Evolutionary conservation across 1,140 invertebrate genomes (phyloP), one percentile per base, ranked within the genome.

Genomic region (Drosophila jambulina): DNA sequence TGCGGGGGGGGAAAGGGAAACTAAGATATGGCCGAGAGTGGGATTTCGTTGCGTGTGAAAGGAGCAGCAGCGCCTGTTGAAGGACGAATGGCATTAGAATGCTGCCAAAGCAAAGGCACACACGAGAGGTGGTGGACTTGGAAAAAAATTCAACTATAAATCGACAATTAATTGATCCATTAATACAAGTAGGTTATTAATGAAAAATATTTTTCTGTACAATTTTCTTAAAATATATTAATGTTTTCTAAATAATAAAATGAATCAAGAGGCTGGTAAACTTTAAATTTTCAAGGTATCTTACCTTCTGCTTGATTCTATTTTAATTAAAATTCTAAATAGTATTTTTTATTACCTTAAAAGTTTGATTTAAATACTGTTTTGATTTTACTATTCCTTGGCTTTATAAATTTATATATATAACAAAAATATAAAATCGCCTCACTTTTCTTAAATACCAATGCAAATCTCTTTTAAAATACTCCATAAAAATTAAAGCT

Each of bases 51-150:
- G 85, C 81, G 85, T 88, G 85, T 82, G 75, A 90, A 90, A 84
- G 85, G 78, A 90, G 81, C 85, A 90, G 81, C 85, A 81, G 85
- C 78, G 80, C 58, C 81, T 88, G 75, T 81, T 90, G 85, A 84
- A 88, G 84, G 85, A 85, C 85, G 69, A 85, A 76, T 65, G 74
- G 65, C 75, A 88, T 81, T 81, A 81, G 84, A 81, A 90, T 78
- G 80, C 77, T 87, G 77, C 84, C 70, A 75, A 80, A 78, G 63
- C 45, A 70, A 78, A 60, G 53, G 49, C 72, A 65, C 58, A 74
- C 58, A 56, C 34, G 19, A 36, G 21, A n/a, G 29, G 17, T 58
- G 13, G 23, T 58, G 13, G 23, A 51, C 23, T 68, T 29, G 19
- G n/a, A 68, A 38, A 63, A 40, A 29, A 27, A 12, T 3, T 15